Conservation (phyloP, 35 echinoderm and acorn worm genomes). For the Lytechinus variegatus region DNA sequence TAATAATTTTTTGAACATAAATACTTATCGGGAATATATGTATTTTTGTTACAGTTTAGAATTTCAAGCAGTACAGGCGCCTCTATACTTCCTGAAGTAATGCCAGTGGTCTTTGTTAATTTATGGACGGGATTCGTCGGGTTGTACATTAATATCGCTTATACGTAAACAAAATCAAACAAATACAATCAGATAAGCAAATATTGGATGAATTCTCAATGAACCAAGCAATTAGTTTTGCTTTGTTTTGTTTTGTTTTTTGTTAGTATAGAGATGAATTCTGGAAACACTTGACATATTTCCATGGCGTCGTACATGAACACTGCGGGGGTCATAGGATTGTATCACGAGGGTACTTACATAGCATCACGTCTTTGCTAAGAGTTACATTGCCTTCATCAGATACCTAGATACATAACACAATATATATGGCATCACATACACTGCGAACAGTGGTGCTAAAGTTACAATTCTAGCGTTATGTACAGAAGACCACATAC, state of each 20-base stretch:
- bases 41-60: too few species aligned
- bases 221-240: neutral
- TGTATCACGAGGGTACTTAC: neutral
- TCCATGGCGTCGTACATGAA: neutral
- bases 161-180: neutral
- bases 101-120: neutral
- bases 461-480: neutral
- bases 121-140: neutral
- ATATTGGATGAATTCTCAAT: neutral
- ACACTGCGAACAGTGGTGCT: neutral
- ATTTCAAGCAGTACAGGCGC: too few species aligned
- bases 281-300: slow-evolving; percentile 4
- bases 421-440: neutral
- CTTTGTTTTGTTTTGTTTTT: neutral
- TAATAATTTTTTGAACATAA: too few species aligned
- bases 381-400: neutral
- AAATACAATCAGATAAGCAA: neutral
- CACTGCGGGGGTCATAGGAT: neutral
- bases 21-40: too few species aligned
- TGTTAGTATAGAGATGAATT: neutral
- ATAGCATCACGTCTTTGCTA: neutral
- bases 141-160: neutral
- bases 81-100: too few species aligned
- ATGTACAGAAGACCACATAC: too few species aligned
- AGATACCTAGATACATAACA: neutral